Conservation (phyloP, 2,888 invertebrate species). For the Plemyria rubiginata region DNA sequence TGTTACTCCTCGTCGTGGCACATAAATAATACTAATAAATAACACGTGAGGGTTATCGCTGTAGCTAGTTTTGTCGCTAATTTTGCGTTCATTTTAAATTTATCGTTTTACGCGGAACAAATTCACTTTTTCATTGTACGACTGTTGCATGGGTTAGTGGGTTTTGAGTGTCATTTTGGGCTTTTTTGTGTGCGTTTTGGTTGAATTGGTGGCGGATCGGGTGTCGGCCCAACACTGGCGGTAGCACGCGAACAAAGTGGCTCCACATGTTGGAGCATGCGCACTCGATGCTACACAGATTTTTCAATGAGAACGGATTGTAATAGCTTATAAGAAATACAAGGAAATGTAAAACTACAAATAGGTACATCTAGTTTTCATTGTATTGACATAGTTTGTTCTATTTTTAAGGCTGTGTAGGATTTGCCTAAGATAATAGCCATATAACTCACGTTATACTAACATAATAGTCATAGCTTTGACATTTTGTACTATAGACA, state of each 20-base stretch:
- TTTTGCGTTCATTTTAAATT: constrained; percentile 53
- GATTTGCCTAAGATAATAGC: neutral
- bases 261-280: constrained; percentile 61
- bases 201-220: constrained; percentile 35
- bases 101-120: constrained; percentile 22
- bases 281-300: constrained; percentile 46
- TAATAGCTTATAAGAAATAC: constrained; percentile 21
- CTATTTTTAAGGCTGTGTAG: constrained; percentile 17
- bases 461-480: neutral
- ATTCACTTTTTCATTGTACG: neutral
- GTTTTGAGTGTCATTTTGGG: constrained; percentile 28
- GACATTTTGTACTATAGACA: neutral
- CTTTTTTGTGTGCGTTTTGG: constrained; percentile 22
- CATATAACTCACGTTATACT: too few relatives aligned
- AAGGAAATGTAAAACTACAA: neutral
- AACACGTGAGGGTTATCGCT: constrained; percentile 54
- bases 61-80: constrained; percentile 46
- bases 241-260: constrained; percentile 47
- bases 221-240: constrained; percentile 39
- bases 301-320: constrained; percentile 54
- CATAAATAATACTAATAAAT: constrained; percentile 66
- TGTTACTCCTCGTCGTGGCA: constrained; percentile 74
- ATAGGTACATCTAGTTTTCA: constrained; percentile 1
- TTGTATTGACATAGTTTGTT: constrained; percentile 26
- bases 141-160: constrained; percentile 10